Base-by-base conservation (phyloP, 1,140 invertebrate genomes). In the Eciton burchellii region DNA sequence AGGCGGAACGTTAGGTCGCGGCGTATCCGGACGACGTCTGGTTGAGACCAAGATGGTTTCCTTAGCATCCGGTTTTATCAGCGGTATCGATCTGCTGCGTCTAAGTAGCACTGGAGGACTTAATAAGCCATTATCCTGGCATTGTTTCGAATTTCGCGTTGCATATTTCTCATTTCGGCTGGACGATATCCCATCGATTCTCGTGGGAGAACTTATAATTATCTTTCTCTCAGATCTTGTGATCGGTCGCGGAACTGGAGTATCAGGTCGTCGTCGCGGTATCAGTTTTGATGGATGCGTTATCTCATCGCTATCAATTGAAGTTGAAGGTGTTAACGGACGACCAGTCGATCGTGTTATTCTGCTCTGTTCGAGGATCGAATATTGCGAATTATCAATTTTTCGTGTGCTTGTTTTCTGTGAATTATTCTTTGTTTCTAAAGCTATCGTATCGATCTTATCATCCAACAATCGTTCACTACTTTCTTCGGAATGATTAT, bases 261-360 rank as follows among this genome's bases (percentile, higher is more conserved):
- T 92, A 5, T 91, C 91, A 0, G 91, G 89, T 45, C 89, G 79
- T 26, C 66, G 88, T 63, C 52, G 91, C 16, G 19, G 68, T 1
- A 14, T 35, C 4, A 56, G 21, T 59, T 73, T 72, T 14, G 56
- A 12, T 26, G 49, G 73, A 49, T 35, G 45, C 26, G 66, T 16
- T 54, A 43, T 24, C 54, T 83, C 81, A 8, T 41, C 35, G 4
- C 21, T 16, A 54, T 26, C 45, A 5, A 35, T n/a, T 41, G 11
- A 49, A 49, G 19, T 76, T 12, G 79, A 49, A 8, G 59, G 59
- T 19, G 76, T 84, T 0, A 74, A 45, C 2, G 85, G 71, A n/a
- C 65, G 76, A 41, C 54, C 45, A 0, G 29, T 49, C 3, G 86
- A 88, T 21, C 86, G 86, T 3, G 86, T 88, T 8, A 88, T 60